These are phyloP conservation scores for Pterophyllum scalare DNA, from an alignment of 2,113 vertebrate genomes.

Conservation along the genomic window DNA sequence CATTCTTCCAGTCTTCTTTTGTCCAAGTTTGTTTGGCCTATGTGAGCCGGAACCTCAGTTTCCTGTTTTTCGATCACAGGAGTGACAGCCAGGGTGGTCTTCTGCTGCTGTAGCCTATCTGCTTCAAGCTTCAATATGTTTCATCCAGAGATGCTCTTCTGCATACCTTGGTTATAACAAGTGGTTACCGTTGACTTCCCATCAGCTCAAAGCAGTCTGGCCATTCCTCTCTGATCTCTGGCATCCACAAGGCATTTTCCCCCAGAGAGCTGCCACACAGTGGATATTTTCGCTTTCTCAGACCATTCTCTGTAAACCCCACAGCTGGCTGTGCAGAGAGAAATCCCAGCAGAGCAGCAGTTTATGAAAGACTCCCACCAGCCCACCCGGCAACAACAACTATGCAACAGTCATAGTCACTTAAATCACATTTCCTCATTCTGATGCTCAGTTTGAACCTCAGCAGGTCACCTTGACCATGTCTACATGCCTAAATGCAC, in stretches of 20 bases:
- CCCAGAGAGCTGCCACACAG: neutral
- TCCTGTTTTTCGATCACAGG: neutral
- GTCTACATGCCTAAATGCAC: neutral
- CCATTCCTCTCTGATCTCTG: neutral
- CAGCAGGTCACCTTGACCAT: neutral
- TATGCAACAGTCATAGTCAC: accelerated
- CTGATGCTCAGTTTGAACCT: accelerated
- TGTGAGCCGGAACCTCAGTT: neutral
- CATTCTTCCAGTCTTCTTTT: neutral
- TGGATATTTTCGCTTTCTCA: neutral
- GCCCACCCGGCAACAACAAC: neutral
- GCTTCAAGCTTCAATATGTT: neutral
- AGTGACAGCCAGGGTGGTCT: neutral
- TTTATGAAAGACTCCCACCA: neutral
- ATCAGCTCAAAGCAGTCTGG: neutral
- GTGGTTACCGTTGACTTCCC: neutral
- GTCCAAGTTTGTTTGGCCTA: neutral
- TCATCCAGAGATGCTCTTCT: too few relatives aligned
- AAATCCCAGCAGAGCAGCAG: accelerated
- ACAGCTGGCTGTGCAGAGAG: neutral
- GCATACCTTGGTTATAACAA: too few relatives aligned
- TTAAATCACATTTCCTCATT: neutral
- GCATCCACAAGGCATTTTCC: neutral
- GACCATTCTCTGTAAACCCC: neutral
- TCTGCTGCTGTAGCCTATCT: neutral